Evolutionary conservation across 2,113 vertebrate genomes (phyloP).

Genomic region (Muntiacus reevesi): DNA sequence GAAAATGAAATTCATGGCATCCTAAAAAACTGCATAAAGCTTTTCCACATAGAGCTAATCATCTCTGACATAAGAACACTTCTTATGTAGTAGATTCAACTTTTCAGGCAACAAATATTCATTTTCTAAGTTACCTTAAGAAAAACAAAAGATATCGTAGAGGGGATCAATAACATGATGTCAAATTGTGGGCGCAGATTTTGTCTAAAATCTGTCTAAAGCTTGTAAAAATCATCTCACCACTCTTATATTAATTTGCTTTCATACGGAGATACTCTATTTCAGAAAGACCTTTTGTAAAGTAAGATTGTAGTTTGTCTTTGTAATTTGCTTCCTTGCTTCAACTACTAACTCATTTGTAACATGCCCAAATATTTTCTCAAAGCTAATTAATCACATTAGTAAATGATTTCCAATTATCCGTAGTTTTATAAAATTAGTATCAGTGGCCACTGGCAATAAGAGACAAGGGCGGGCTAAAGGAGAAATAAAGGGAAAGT

Average conservation of each 20-base stretch:
- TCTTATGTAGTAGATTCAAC: background rate
- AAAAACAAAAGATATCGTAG: background rate
- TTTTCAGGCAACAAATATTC: background rate
- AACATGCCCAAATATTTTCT: slow-evolving; percentile 45
- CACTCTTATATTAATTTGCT: background rate
- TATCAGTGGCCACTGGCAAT: background rate
- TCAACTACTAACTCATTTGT: slow-evolving; percentile 45
- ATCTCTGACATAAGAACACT: background rate
- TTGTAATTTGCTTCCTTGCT: slow-evolving; percentile 51
- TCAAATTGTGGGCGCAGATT: background rate
- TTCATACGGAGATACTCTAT: background rate
- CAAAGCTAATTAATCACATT: slow-evolving; percentile 44
- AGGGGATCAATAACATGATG: background rate
- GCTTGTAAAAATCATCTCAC: background rate
- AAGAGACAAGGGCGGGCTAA: background rate
- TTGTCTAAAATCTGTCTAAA: background rate
- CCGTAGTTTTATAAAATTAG: background rate
- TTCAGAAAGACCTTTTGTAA: slow-evolving; percentile 7
- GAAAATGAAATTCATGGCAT: background rate
- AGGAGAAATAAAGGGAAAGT: background rate
- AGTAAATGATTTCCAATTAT: slow-evolving; percentile 31
- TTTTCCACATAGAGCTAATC: background rate
- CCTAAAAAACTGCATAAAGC: background rate
- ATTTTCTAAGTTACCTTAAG: background rate
- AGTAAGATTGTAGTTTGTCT: slow-evolving; percentile 42